These are phyloP conservation scores for Oenanthe melanoleuca DNA, from an alignment of 2,113 vertebrate species.

Conservation along the genomic window DNA sequence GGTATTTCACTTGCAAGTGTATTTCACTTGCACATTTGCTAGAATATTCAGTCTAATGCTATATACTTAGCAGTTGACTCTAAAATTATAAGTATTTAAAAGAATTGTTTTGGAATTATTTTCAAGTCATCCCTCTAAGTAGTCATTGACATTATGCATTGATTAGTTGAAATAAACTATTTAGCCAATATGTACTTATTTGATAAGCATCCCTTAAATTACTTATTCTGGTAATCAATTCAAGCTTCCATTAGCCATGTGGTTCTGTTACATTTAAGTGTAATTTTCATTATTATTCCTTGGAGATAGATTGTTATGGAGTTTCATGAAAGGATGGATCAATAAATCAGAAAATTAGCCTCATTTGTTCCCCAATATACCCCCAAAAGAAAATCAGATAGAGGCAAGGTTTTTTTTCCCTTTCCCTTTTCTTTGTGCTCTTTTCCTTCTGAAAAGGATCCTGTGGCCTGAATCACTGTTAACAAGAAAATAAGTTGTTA, in stretches of 20 bases:
- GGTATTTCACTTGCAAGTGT: no score
- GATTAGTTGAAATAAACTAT: slow-evolving; percentile 15
- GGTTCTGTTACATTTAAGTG: slow-evolving; percentile 12
- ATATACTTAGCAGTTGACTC: not conserved
- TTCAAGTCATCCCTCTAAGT: not conserved
- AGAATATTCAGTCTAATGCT: not conserved
- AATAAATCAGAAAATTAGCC: not conserved
- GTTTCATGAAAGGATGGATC: not conserved
- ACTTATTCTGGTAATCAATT: not conserved
- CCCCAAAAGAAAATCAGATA: not conserved
- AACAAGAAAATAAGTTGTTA: not conserved
- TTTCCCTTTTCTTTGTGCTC: not conserved
- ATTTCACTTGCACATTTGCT: not conserved
- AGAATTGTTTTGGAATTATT: not conserved
- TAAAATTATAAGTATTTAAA: not conserved
- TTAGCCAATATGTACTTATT: not conserved
- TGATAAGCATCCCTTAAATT: slow-evolving; percentile 23
- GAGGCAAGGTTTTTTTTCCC: not conserved
- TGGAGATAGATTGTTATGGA: not conserved
- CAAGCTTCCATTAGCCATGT: slow-evolving; percentile 1
- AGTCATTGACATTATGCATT: not conserved
- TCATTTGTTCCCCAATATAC: not conserved
- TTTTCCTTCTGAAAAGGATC: not conserved
- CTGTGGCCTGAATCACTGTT: not conserved
- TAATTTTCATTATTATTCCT: slow-evolving; percentile 35